Percentiles rank a stretch among this genome's conserved stretches.
phyloP scores from a whole-genome alignment of 2,797 vertebrate genomes.

The Cyprinodon diabolis region DNA sequence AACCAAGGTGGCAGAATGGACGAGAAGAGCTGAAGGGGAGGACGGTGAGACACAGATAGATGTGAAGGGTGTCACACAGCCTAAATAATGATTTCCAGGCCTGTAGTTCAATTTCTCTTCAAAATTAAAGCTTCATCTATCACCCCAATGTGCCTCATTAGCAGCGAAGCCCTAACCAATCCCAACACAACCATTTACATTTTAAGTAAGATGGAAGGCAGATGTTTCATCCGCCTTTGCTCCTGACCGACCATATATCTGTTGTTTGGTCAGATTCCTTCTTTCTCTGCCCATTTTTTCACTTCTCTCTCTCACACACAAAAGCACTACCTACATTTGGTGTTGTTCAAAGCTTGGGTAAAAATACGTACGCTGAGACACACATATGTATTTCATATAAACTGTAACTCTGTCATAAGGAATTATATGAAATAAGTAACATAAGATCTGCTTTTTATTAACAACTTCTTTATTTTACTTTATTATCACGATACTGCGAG shows the following conservation, averaged over 20 bases:
- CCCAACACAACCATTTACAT: constrained; percentile 69
- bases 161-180: constrained; percentile 54
- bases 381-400: constrained; percentile 7
- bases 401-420: constrained; percentile 13
- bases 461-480: constrained; percentile 30
- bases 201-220: constrained; percentile 63
- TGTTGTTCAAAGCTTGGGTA: constrained; percentile 20
- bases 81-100: constrained; percentile 72
- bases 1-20: constrained; percentile 59
- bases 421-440: constrained; percentile 47
- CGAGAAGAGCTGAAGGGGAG: constrained; percentile 50
- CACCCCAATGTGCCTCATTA: constrained; percentile 69
- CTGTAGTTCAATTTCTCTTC: constrained; percentile 73
- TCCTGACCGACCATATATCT: constrained; percentile 21
- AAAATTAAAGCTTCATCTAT: constrained; percentile 74
- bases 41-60: constrained; percentile 62
- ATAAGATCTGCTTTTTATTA: constrained; percentile 46
- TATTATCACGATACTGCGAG: constrained; percentile 39
- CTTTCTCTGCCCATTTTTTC: constrained; percentile 24
- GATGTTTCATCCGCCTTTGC: constrained; percentile 43
- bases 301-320: constrained; percentile 4
- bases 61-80: constrained; percentile 54
- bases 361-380: constrained; percentile 24
- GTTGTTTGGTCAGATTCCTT: constrained; percentile 12
- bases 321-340: neutral